These are phyloP conservation scores for Oscheius onirici DNA, from an alignment of 2,888 invertebrate species.

Conservation along the genomic window DNA sequence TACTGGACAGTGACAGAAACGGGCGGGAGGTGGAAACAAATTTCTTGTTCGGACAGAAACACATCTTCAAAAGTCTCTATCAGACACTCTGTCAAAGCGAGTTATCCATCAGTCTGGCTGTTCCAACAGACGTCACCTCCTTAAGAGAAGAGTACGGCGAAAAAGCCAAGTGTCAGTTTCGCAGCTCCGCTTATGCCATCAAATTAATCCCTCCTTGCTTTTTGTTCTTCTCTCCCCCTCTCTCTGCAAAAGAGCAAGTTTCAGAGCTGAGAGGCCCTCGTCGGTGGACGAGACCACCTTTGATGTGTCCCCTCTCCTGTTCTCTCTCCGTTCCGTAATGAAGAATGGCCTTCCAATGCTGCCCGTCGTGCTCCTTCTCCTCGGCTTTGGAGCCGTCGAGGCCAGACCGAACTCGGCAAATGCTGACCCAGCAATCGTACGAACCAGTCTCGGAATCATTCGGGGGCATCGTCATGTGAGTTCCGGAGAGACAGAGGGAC, in stretches of 20 bases:
- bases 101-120: conserved; percentile 9
- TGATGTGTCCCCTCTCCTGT: conserved; percentile 5
- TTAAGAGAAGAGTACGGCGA: neutral
- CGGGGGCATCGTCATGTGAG: conserved; percentile 16
- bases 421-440: neutral
- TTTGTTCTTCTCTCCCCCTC: neutral
- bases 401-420: neutral
- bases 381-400: neutral
- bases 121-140: neutral
- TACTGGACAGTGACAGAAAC: too few relatives aligned
- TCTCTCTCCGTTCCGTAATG: conserved; percentile 1
- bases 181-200: conserved; percentile 14
- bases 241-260: neutral
- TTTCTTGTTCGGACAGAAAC: too few relatives aligned
- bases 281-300: neutral
- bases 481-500: neutral
- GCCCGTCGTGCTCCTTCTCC: conserved; percentile 1
- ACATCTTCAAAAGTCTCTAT: neutral
- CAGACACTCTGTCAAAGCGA: neutral
- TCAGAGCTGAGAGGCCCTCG: neutral
- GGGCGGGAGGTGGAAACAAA: too few relatives aligned
- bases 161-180: conserved; percentile 10
- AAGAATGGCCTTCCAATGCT: conserved; percentile 21
- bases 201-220: conserved; percentile 20
- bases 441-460: conserved; percentile 18